phyloP scores from a whole-genome alignment of 2,113 vertebrate genomes.

The Ramphastos sulfuratus region DNA sequence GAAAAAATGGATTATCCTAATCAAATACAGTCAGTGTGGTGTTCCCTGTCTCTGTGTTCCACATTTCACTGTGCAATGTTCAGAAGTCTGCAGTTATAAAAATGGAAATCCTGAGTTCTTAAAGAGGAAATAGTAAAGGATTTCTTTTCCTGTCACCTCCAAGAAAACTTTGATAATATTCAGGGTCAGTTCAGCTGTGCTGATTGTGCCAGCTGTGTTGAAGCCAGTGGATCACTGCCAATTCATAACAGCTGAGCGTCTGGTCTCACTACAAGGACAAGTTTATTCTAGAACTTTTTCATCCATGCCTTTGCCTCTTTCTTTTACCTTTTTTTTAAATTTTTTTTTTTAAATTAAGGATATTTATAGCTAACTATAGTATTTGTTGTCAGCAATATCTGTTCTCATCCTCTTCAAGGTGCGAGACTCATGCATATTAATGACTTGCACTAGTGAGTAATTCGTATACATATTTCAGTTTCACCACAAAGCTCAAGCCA shows the following conservation, averaged over 20 bases:
- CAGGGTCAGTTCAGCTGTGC: constrained; percentile 17
- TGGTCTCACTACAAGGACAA: background rate
- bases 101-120: constrained; percentile 51
- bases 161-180: constrained; percentile 52
- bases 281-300: background rate
- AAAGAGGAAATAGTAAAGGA: constrained; percentile 61
- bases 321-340: background rate
- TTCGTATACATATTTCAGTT: background rate
- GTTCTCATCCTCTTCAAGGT: background rate
- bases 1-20: constrained; percentile 83
- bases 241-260: background rate
- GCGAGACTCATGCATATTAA: background rate
- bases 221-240: background rate
- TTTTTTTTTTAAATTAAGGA: background rate
- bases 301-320: background rate
- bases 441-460: background rate
- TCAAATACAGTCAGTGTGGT: constrained; percentile 82
- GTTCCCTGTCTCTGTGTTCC: constrained; percentile 76
- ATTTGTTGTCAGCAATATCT: background rate
- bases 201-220: background rate
- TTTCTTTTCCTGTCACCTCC: constrained; percentile 57
- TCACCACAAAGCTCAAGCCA: background rate
- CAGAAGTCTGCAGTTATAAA: constrained; percentile 47
- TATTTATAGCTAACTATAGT: background rate
- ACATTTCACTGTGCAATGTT: constrained; percentile 78